Evolutionary conservation across 2,113 vertebrate genomes (phyloP), one percentile per base, ranked within the genome.

Genomic region (Caloenas nicobarica): DNA sequence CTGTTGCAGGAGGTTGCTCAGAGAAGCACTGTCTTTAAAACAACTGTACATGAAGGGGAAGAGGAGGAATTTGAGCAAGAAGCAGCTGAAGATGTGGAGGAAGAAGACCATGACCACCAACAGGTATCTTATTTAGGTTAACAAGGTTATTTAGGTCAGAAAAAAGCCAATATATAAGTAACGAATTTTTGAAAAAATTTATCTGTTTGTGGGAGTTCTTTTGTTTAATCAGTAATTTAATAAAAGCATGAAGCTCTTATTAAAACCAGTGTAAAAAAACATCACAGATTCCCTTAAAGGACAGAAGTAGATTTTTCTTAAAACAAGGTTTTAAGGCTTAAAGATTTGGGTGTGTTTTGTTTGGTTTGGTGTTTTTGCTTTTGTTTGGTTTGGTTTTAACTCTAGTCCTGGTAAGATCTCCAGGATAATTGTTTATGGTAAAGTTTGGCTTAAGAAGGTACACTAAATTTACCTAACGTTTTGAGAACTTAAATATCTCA

Each of bases 11-110:
- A 99, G 77, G 98, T 99, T 86, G 99, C 99, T 89, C 98, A 98
- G 77, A 98, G 99, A 97, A 98, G 94, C 94, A 99, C 98, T 16
- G 98, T 98, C 28, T 99, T 98, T 95, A 98, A 97, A 91, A 98
- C 98, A 11, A 97, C 97, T 89, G 25, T 95, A 65, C 96, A 73
- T n/a, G 98, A 98, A 79, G 97, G 96, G 29, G 97, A 97, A 13
- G 97, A 97, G 9, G 97, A 97, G 9, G 97, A 88, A 8, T 97
- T 97, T 13, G 98, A 98, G 6, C 81, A 94, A 79, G 95, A 93
- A 81, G 68, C 16, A 79, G 62, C n/a, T 82, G 98, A 98, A 82
- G 87, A 92, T 54, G 38, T 96, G 65, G 97, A 98, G 17, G 98
- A 98, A 53, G 98, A 98, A 50, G 96, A 97, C 9, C 33, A 97